A percentile compares a stretch with the other conserved stretches of the same genome.
Conservation (phyloP, 2,888 invertebrate species). For the Perizoma flavofasciatum region DNA sequence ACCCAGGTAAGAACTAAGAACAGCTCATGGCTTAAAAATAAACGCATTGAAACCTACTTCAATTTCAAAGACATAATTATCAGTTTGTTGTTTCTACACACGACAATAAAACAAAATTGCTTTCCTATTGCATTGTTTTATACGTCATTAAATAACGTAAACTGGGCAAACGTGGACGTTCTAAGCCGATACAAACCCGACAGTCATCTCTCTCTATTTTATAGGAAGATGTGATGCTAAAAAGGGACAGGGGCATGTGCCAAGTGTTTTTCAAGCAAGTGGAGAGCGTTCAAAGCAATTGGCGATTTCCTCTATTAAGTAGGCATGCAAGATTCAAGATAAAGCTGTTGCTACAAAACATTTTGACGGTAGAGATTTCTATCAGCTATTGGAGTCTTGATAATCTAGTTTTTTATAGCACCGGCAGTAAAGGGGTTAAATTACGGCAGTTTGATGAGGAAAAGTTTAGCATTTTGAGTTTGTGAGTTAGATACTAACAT, state of each 20-base stretch:
- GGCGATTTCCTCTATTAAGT: slow-evolving; percentile 77
- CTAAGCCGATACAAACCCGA: slow-evolving; percentile 2
- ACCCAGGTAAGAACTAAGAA: no score
- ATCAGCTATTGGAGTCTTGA: slow-evolving; percentile 45
- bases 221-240: slow-evolving; percentile 1
- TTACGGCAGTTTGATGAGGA: slow-evolving; percentile 9
- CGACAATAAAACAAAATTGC: slow-evolving; percentile 31
- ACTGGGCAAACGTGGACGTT: slow-evolving; percentile 17
- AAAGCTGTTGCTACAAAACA: slow-evolving; percentile 69
- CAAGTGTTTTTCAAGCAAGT: slow-evolving; percentile 16
- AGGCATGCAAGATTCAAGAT: slow-evolving; percentile 69
- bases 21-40: no score
- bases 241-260: slow-evolving; percentile 10
- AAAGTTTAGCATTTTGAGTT: neutral
- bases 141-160: slow-evolving; percentile 26
- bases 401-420: slow-evolving; percentile 31
- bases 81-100: slow-evolving; percentile 2
- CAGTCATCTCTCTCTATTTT: slow-evolving; percentile 11
- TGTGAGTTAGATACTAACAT: no score
- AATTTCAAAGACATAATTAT: no score
- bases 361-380: slow-evolving; percentile 65
- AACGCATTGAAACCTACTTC: no score
- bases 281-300: slow-evolving; percentile 52
- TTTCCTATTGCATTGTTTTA: slow-evolving; percentile 31
- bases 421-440: slow-evolving; percentile 15